A percentile compares a stretch with the other conserved stretches of the same genome.
phyloP scores from a whole-genome alignment of 2,888 invertebrate species.

The Craniophora ligustri region DNA sequence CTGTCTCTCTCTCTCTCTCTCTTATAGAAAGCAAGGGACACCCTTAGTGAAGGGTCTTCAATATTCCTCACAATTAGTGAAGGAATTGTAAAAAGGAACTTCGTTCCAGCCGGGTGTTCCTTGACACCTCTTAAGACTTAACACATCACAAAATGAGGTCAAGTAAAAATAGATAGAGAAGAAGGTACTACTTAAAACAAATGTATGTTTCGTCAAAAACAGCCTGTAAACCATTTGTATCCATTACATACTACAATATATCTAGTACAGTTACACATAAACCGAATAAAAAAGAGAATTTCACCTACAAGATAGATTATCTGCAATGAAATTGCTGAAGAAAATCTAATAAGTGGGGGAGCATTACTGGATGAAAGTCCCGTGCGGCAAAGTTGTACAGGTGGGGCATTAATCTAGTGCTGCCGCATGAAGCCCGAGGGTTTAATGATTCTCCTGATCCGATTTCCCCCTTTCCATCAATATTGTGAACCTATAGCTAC shows the following conservation, averaged over 20 bases:
- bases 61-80: no score
- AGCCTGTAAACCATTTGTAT: background rate
- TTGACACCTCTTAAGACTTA: no score
- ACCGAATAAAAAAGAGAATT: constrained; percentile 7
- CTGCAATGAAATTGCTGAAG: constrained; percentile 34
- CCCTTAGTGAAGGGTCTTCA: no score
- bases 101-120: no score
- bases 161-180: background rate
- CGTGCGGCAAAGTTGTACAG: constrained; percentile 47
- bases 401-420: constrained; percentile 44
- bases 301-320: constrained; percentile 28
- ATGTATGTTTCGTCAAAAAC: background rate
- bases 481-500: constrained; percentile 23
- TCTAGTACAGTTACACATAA: background rate
- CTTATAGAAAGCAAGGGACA: no score
- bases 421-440: constrained; percentile 32
- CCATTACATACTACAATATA: background rate
- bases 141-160: background rate
- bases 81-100: no score
- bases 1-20: no score
- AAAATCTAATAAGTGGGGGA: constrained; percentile 50
- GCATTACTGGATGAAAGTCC: constrained; percentile 42
- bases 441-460: constrained; percentile 52
- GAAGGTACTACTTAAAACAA: no score
- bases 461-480: constrained; percentile 46